A percentile compares a stretch with the other conserved stretches of the same genome.
phyloP scores from a whole-genome alignment of 2,888 invertebrate genomes.

The Mylabris sibirica region DNA sequence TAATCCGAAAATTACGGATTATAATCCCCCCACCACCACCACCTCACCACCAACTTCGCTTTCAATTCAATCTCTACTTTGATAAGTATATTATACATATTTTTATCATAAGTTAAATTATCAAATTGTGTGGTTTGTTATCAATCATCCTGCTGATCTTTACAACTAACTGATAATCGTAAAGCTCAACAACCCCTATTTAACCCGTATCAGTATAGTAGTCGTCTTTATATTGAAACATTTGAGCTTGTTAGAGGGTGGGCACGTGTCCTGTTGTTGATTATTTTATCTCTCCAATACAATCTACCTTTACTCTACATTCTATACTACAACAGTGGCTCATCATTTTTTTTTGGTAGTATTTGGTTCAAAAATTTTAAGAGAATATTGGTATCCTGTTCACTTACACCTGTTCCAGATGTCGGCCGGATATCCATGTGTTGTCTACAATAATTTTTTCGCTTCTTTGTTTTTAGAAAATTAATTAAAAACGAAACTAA shows the following conservation, averaged over 20 bases:
- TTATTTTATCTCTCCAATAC: slow-evolving; percentile 10
- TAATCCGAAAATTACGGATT: slow-evolving; percentile 2
- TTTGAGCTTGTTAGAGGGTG: slow-evolving; percentile 17
- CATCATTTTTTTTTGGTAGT: no score
- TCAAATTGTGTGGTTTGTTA: background rate
- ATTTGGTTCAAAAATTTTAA: background rate
- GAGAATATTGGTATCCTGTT: background rate
- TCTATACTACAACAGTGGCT: no score
- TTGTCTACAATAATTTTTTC: background rate
- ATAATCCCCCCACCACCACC: background rate
- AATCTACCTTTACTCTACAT: background rate
- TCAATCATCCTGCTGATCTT: slow-evolving; percentile 11
- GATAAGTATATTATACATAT: background rate
- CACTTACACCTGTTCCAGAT: slow-evolving; percentile 17
- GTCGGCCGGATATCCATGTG: background rate
- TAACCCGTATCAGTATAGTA: slow-evolving; percentile 19
- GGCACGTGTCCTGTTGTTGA: slow-evolving; percentile 24
- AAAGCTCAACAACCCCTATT: slow-evolving; percentile 23
- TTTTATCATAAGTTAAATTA: background rate
- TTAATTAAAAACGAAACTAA: slow-evolving; percentile 13
- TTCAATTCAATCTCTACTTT: background rate
- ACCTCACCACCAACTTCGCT: no score
- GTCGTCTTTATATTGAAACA: slow-evolving; percentile 12
- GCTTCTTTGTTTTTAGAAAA: background rate
- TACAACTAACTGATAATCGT: background rate